Evolutionary conservation across 2,888 invertebrate species (phyloP).

Genomic region (Parascotia fuliginaria): DNA sequence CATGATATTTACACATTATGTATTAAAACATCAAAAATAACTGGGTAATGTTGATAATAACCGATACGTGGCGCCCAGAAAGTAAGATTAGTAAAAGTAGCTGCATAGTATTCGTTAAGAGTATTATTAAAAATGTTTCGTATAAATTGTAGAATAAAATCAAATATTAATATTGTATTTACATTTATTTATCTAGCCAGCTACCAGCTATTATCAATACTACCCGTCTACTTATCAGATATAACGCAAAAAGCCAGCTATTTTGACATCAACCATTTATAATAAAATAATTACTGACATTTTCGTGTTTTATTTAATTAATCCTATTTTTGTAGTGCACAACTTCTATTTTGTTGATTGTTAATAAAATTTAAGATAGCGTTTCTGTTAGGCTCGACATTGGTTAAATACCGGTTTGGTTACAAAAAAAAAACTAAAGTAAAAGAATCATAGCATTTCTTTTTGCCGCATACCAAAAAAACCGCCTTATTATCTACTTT

Average conservation of each 20-base stretch:
- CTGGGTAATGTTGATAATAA: neutral
- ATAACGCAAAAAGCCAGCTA: no score
- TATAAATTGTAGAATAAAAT: no score
- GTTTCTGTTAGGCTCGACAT: no score
- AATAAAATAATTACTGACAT: conserved; percentile 29
- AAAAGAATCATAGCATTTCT: no score
- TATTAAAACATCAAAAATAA: neutral
- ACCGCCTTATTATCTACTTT: neutral
- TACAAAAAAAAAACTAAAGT: no score
- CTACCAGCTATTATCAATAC: conserved; percentile 1
- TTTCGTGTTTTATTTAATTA: conserved; percentile 16
- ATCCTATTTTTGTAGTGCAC: conserved; percentile 5
- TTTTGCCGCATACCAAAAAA: neutral
- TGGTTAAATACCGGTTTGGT: no score
- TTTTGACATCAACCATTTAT: conserved; percentile 1
- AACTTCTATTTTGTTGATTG: neutral
- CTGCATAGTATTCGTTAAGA: no score
- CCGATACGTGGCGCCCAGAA: neutral
- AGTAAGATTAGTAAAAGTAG: no score
- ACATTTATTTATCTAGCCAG: no score
- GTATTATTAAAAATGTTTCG: no score
- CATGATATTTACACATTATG: neutral
- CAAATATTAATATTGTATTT: no score
- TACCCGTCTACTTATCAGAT: neutral
- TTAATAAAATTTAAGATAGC: neutral